Base-by-base conservation (phyloP, 2,888 invertebrate species). In the Ochropacha duplaris region DNA sequence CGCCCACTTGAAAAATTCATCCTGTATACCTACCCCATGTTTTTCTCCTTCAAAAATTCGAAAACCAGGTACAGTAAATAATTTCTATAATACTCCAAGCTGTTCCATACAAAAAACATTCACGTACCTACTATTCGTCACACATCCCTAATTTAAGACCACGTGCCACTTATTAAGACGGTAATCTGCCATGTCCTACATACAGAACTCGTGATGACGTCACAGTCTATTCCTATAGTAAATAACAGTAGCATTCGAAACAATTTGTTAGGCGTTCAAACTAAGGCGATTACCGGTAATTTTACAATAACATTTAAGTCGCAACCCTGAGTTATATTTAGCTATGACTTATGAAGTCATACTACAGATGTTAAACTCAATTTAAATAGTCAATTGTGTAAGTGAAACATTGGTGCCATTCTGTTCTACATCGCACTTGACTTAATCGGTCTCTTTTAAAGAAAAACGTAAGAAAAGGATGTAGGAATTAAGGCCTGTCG, bases 271-370 rank as follows among this genome's bases (percentile, higher is more conserved):
- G 19, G 44, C 16, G 19, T 44, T 19, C 6, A 19, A 44, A 44
- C 19, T 26, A 26, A 16, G 50, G 6, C 9, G 26, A 26, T 26
- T 50, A 26, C 28, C 16, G 3, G 16, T 8, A 50, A 28, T 24
- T 26, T 24, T n/a, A 51, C 51, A 31, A 31, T 51, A 9, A 1
- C 19, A 31, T 51, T 16, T 16, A 8, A 39, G 4, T 62, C 58
- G 60, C 60, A 12, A 19, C 49, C 26, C 8, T 6, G 19, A 19
- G 58, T 57, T 61, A 65, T 57, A 51, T 65, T 57, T 62, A 61
- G 61, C 55, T 56, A 49, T 65, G 65, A 65, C 58, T 56, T 49
- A 58, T 62, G 62, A 61, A 61, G 65, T 63, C 65, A 62, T 62
- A 58, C 49, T 57, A 5, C 59, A 56, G 50, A 60, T 58, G 52